Base-by-base conservation (phyloP, 2,113 vertebrate species). In the Malurus alboscapulatus region DNA sequence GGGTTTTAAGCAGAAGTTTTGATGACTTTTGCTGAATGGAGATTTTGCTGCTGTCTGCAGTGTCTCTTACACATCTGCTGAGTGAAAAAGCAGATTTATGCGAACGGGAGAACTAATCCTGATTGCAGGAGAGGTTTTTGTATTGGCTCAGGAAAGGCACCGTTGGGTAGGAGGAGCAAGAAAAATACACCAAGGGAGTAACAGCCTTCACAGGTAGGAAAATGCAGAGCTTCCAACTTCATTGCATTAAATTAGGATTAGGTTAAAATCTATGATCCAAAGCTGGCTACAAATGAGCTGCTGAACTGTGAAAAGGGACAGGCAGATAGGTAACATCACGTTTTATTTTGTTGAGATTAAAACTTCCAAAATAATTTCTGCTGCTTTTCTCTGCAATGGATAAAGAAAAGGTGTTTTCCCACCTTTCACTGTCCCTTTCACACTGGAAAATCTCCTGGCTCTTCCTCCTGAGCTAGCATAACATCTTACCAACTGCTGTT, bases 271-370 rank as follows among this genome's bases (percentile, higher is more conserved):
- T 20, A 48, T 22, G 30, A 3, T 20, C 16, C 72, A 71, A 77
- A 92, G 3, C 22, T 34, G n/a, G 24, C 7, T 42, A 77, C 7
- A 72, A 75, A 53, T 26, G 19, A 81, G 7, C 19, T 68, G 20
- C 30, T 84, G 27, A 67, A 18, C 22, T 54, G 30, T 42, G 54
- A 59, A 87, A 40, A 87, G 5, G 9, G 7, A 6, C 12, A 87
- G 17, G 13, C 25, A 44, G 36, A 27, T 22, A n/a, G 12, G 13
- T 47, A 42, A 65, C 22, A 42, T 32, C 0, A 1, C 2, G 1
- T 51, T 50, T 80, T 61, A 26, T 48, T 59, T 36, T 42, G 24
- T 4, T 79, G 48, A 61, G 29, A 65, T 26, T 0, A 68, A 82
- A 22, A 11, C 7, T 57, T 76, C 9, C 8, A 53, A 51, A 88